phyloP scores from a whole-genome alignment of 2,888 invertebrate genomes.

The Heliconius hortense region DNA sequence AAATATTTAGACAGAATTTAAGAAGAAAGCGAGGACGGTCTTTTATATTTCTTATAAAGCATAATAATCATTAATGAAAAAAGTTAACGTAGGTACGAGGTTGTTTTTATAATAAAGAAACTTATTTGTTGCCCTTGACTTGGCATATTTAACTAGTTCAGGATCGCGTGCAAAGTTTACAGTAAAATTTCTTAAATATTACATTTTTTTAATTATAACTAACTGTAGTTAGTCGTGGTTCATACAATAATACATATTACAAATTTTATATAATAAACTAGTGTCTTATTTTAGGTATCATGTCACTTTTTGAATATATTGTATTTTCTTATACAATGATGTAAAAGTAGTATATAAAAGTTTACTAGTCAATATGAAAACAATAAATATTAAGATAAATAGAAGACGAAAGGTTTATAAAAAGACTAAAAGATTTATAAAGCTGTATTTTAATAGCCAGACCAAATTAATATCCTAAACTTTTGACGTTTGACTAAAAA shows the following conservation, averaged over 20 bases:
- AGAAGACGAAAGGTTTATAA: no score
- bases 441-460: no score
- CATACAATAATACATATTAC: background rate
- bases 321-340: no score
- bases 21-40: background rate
- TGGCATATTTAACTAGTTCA: conserved; percentile 32
- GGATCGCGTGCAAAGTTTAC: conserved; percentile 41
- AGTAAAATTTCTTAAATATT: conserved; percentile 27
- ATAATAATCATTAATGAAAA: conserved; percentile 26
- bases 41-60: background rate
- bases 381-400: no score
- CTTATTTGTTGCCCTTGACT: conserved; percentile 44
- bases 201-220: conserved; percentile 3
- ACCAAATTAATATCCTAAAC: no score
- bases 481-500: no score
- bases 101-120: conserved; percentile 41
- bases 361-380: no score
- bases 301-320: no score
- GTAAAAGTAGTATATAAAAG: no score
- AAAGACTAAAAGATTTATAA: no score
- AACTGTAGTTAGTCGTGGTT: background rate
- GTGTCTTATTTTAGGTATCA: no score
- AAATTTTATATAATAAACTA: no score
- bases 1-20: background rate
- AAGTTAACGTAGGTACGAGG: conserved; percentile 36